phyloP scores from a whole-genome alignment of 2,797 vertebrate genomes.

The Gephyroberyx darwinii region DNA sequence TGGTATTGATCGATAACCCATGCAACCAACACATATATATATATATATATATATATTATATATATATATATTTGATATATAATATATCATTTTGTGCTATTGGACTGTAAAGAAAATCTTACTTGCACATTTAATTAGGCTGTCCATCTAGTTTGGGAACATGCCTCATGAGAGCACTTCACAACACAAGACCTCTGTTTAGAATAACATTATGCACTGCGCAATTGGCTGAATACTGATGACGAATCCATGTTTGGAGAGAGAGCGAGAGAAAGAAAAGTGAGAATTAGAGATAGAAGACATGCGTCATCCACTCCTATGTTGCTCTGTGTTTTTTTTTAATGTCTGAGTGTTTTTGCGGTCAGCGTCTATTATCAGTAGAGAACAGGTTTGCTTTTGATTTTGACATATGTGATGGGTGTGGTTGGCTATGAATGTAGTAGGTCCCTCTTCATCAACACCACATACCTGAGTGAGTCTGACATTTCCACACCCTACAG shows the following conservation, averaged over 20 bases:
- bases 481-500: constrained; percentile 37
- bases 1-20: no score
- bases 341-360: constrained; percentile 13
- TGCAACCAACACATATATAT: no score
- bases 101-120: no score
- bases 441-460: constrained; percentile 24
- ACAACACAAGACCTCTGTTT: not conserved
- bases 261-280: not conserved
- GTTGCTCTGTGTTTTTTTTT: constrained; percentile 4
- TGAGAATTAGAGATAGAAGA: constrained; percentile 3
- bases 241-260: constrained; percentile 3
- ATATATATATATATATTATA: no score
- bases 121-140: not conserved
- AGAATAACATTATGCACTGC: not conserved
- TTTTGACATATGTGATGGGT: constrained; percentile 48
- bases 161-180: no score
- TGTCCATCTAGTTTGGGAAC: not conserved
- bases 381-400: constrained; percentile 51
- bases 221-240: not conserved
- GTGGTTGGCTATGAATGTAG: constrained; percentile 45
- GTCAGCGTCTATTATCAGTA: constrained; percentile 3
- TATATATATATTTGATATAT: no score
- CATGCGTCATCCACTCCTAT: constrained; percentile 7
- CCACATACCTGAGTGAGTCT: constrained; percentile 47
- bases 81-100: no score